A percentile compares a stretch with the other conserved stretches of the same genome.
Conservation (phyloP, 2,797 vertebrate genomes). For the Allobates femoralis region DNA sequence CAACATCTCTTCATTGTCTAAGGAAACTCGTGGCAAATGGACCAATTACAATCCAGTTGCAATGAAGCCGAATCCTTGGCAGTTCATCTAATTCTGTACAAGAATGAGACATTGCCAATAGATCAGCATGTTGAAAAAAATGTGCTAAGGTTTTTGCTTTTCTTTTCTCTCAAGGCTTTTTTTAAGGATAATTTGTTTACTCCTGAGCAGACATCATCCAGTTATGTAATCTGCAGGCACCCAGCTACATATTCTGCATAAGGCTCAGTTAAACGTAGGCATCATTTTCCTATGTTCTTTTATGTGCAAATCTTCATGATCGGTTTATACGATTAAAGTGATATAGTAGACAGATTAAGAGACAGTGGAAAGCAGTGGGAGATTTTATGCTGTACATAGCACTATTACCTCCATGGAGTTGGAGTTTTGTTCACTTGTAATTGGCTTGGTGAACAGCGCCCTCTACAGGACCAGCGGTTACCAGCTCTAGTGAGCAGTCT, state of each 20-base stretch:
- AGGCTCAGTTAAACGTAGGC: neutral
- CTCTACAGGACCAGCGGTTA: constrained; percentile 28
- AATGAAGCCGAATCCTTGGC: neutral
- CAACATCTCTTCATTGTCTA: neutral
- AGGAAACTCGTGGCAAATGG: neutral
- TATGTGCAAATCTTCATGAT: constrained; percentile 1
- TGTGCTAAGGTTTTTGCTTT: too few species aligned
- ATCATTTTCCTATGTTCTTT: neutral
- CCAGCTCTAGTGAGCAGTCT: neutral
- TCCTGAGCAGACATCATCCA: neutral
- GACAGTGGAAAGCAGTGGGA: neutral
- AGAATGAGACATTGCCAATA: neutral
- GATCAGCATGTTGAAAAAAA: too few species aligned
- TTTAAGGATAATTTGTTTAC: neutral
- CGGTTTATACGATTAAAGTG: neutral
- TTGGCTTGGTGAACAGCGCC: constrained; percentile 36
- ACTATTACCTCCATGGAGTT: neutral
- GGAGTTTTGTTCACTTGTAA: neutral
- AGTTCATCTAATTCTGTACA: neutral
- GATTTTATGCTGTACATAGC: neutral
- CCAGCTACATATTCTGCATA: neutral
- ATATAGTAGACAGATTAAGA: neutral
- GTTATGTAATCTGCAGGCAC: too few species aligned
- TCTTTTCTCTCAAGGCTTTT: neutral
- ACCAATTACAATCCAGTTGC: neutral